These are phyloP conservation scores for Xestoiulus laeticollis DNA, from an alignment of 2,888 invertebrate species.

Conservation along the genomic window DNA sequence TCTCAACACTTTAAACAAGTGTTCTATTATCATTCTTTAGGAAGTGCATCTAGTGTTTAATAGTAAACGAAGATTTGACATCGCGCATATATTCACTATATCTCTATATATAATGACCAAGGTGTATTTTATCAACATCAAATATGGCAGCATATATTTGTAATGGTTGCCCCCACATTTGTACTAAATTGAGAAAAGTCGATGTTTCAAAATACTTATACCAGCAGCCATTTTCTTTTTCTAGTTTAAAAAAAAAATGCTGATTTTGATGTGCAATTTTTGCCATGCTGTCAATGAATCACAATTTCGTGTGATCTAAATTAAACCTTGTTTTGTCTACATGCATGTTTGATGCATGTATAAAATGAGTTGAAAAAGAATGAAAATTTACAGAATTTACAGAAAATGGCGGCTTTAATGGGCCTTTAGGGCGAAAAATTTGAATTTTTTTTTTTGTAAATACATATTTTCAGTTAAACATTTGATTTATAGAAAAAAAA, in stretches of 20 bases:
- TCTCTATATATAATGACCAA: constrained; percentile 12
- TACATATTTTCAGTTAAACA: not conserved
- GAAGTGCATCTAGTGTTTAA: constrained; percentile 2
- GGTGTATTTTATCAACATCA: constrained; percentile 19
- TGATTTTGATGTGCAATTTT: not conserved
- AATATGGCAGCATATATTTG: constrained; percentile 9
- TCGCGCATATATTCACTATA: constrained; percentile 1
- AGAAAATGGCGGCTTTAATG: not conserved
- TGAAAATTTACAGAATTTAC: too few species aligned
- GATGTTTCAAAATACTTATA: not conserved
- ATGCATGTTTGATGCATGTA: not conserved
- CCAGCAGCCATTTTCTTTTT: not conserved
- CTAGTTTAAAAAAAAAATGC: not conserved
- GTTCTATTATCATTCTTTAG: constrained; percentile 17
- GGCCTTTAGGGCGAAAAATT: not conserved
- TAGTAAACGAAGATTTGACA: not conserved
- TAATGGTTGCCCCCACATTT: not conserved
- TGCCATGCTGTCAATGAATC: not conserved
- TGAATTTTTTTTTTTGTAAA: not conserved
- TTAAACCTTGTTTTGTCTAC: not conserved
- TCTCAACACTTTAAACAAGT: not conserved
- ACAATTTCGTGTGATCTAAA: not conserved
- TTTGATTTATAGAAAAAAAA: not conserved
- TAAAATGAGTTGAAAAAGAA: too few species aligned
- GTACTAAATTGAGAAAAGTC: not conserved